Conservation (phyloP, 2,888 invertebrate species). For the Ecliptopera silaceata region DNA sequence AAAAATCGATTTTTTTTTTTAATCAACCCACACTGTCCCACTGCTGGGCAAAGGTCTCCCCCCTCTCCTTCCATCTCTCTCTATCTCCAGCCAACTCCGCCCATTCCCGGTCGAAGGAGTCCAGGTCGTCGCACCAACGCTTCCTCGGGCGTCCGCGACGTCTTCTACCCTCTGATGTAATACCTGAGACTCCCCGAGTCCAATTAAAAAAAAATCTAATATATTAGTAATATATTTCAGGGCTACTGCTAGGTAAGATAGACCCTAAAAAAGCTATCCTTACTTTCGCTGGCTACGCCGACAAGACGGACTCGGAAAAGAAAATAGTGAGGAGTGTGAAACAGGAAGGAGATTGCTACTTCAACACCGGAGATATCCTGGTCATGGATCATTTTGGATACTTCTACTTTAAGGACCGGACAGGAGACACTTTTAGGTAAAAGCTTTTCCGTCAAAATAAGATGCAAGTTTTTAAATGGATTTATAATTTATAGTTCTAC, state of each 20-base stretch:
- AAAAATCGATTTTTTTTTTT: no score
- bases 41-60: no score
- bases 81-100: no score
- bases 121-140: no score
- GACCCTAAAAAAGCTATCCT: constrained; percentile 74
- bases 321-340: constrained; percentile 93
- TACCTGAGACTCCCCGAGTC: no score
- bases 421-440: constrained; percentile 89
- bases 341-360: constrained; percentile 92
- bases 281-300: constrained; percentile 76
- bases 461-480: background rate
- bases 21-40: no score
- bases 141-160: no score
- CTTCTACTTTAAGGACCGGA: constrained; percentile 96
- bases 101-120: no score
- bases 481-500: background rate
- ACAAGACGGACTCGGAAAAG: constrained; percentile 89
- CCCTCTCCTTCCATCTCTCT: no score
- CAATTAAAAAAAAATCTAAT: no score
- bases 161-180: no score
- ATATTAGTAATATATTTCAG: no score
- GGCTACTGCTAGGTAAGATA: constrained; percentile 88
- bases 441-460: background rate
- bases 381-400: constrained; percentile 96
- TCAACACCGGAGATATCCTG: constrained; percentile 95